Percentiles rank a stretch among this genome's conserved stretches.
phyloP scores from a whole-genome alignment of 2,888 invertebrate genomes.

The Nomada fucata region DNA sequence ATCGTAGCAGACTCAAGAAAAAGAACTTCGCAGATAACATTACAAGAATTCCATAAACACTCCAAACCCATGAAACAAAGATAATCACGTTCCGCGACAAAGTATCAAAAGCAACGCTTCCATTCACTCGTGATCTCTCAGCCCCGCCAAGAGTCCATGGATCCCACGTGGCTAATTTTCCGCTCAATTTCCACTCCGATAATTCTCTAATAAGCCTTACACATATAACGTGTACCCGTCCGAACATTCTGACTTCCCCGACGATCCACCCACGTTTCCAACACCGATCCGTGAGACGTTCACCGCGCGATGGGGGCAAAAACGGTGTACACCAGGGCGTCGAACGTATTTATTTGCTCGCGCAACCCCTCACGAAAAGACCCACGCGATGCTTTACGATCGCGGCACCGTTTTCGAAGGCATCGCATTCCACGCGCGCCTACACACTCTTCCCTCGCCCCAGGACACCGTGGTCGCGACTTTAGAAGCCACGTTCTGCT shows the following conservation, averaged over 20 bases:
- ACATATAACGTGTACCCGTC: background rate
- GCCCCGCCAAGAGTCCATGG: background rate
- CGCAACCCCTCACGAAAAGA: conserved; percentile 54
- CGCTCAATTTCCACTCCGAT: background rate
- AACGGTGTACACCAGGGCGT: conserved; percentile 2
- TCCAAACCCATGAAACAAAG: too few species aligned
- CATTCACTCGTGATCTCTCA: background rate
- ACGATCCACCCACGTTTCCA: background rate
- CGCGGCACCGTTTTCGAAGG: conserved; percentile 62
- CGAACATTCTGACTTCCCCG: too few species aligned
- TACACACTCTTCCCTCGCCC: conserved; percentile 64
- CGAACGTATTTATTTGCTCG: conserved; percentile 45
- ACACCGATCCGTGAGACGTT: background rate
- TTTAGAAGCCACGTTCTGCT: conserved; percentile 33
- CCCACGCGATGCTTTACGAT: conserved; percentile 73
- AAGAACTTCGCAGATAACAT: too few species aligned
- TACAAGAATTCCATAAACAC: too few species aligned
- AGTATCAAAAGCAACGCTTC: background rate
- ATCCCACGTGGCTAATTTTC: conserved; percentile 7
- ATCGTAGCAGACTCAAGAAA: too few species aligned
- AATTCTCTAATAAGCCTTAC: conserved; percentile 1
- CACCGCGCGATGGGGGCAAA: background rate
- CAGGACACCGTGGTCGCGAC: conserved; percentile 48
- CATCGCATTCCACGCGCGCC: conserved; percentile 72
- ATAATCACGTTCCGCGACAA: background rate